A percentile compares a stretch with the other conserved stretches of the same genome.
Evolutionary conservation across 2,888 invertebrate genomes (phyloP).

Genomic region (Apeira syringaria): DNA sequence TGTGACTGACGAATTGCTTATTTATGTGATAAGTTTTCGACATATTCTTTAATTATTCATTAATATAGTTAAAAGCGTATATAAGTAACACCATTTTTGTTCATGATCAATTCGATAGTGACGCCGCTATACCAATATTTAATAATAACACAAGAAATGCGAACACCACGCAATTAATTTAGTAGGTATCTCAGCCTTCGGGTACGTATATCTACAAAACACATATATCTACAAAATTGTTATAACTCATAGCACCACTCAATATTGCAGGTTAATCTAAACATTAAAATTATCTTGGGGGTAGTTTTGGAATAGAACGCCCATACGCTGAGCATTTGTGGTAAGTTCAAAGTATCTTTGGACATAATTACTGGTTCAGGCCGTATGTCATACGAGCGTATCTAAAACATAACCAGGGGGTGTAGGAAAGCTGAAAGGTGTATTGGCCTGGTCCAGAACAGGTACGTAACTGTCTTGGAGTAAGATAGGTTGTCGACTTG

Average conservation of each 20-base stretch:
- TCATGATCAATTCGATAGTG: too few relatives aligned
- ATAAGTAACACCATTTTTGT: too few relatives aligned
- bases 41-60: too few relatives aligned
- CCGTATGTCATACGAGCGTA: constrained; percentile 74
- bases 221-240: background rate
- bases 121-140: too few relatives aligned
- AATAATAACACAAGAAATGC: too few relatives aligned
- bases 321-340: constrained; percentile 19
- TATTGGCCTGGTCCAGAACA: constrained; percentile 61
- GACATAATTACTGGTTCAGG: constrained; percentile 21
- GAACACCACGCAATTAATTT: too few relatives aligned
- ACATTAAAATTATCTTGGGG: constrained; percentile 18
- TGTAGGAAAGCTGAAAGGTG: constrained; percentile 36
- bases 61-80: too few relatives aligned
- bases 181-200: background rate
- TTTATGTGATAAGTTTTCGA: too few relatives aligned
- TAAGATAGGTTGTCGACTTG: constrained; percentile 72
- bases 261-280: constrained; percentile 18
- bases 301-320: constrained; percentile 25
- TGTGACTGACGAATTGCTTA: too few relatives aligned
- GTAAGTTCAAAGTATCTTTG: constrained; percentile 40
- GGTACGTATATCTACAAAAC: background rate
- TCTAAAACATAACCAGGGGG: constrained; percentile 63
- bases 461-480: constrained; percentile 76
- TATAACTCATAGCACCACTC: constrained; percentile 18